Conservation (phyloP, 2,113 vertebrate genomes). For the Burhinus oedicnemus region DNA sequence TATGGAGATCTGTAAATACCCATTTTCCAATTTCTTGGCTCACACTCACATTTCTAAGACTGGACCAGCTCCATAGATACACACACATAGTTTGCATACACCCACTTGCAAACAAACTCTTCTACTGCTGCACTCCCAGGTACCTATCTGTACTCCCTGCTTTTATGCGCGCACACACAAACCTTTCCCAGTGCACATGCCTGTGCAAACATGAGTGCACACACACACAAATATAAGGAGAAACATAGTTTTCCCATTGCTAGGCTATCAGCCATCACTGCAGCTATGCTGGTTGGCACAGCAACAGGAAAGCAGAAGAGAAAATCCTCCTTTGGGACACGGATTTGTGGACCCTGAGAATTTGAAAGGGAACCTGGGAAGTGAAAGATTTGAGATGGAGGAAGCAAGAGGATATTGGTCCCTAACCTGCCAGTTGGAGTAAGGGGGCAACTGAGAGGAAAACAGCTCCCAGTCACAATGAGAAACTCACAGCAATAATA, state of each 20-base stretch:
- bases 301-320: not conserved
- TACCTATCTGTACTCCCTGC: not conserved
- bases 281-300: constrained; percentile 10
- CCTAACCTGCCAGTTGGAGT: not conserved
- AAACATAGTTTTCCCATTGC: not conserved
- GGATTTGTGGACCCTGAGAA: not conserved
- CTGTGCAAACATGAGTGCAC: not conserved
- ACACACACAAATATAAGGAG: not conserved
- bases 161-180: not conserved
- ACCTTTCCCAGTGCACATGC: not conserved
- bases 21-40: not conserved
- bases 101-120: not conserved
- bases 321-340: not conserved
- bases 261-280: not conserved
- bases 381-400: not conserved
- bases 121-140: not conserved
- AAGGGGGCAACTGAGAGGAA: not conserved
- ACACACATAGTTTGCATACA: not conserved
- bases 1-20: not conserved
- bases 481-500: not conserved
- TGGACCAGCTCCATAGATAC: not conserved
- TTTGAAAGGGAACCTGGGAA: not conserved
- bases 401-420: not conserved
- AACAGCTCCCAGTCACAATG: not conserved
- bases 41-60: not conserved